Conservation (phyloP, 2,113 vertebrate species). For the Ctenomys sociabilis region DNA sequence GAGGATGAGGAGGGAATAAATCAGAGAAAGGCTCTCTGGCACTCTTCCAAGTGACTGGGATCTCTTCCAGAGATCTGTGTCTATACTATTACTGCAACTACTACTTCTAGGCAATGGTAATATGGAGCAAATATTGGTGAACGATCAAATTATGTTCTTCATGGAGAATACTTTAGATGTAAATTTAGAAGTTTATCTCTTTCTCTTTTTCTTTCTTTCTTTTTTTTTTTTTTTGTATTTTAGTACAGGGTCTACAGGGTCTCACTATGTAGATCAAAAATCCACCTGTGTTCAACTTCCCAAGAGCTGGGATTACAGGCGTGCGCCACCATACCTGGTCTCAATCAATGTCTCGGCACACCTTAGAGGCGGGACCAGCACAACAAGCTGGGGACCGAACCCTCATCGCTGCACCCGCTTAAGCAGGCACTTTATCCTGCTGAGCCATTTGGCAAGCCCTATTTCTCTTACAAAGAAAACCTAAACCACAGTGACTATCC, state of each 20-base stretch:
- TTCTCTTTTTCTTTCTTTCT: neutral
- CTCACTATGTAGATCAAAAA: too few relatives aligned
- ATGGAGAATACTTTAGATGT: neutral
- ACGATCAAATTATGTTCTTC: neutral
- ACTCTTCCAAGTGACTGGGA: neutral
- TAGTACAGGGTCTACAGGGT: too few relatives aligned
- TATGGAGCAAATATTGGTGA: neutral
- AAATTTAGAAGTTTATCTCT: neutral
- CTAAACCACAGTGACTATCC: neutral
- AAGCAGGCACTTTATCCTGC: too few relatives aligned
- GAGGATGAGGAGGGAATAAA: neutral
- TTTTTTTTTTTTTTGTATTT: too few relatives aligned
- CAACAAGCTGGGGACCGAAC: too few relatives aligned
- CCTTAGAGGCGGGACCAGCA: too few relatives aligned
- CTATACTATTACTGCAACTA: neutral
- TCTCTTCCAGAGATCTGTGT: neutral
- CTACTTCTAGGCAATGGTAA: neutral
- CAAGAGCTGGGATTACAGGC: too few relatives aligned
- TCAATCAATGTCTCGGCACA: too few relatives aligned
- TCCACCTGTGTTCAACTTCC: too few relatives aligned
- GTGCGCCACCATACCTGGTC: too few relatives aligned
- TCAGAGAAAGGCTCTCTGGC: neutral
- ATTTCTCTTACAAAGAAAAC: constrained; percentile 5
- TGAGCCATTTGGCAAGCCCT: too few relatives aligned
- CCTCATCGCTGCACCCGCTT: too few relatives aligned